Conservation (phyloP, 1,140 invertebrate genomes). For the Lordiphosa stackelbergi region DNA sequence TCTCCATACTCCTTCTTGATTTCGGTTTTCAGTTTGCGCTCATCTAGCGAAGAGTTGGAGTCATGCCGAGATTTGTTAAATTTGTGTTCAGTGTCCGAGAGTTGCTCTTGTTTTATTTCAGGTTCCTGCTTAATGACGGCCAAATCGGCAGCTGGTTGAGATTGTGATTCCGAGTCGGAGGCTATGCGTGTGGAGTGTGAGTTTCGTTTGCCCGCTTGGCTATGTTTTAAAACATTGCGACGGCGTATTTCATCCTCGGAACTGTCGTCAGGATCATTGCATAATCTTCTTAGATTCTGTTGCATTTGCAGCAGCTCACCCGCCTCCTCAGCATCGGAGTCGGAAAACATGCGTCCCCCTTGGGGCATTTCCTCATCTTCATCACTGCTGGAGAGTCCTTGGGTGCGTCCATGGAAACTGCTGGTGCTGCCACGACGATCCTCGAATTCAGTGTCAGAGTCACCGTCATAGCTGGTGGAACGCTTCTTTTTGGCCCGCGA, state of each 20-base stretch:
- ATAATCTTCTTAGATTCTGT: constrained; percentile 59
- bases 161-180: constrained; percentile 79
- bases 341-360: constrained; percentile 60
- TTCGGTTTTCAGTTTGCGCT: constrained; percentile 63
- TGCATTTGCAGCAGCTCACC: constrained; percentile 47
- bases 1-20: constrained; percentile 69
- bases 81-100: constrained; percentile 53
- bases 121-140: constrained; percentile 51
- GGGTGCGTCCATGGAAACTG: constrained; percentile 57
- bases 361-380: constrained; percentile 30
- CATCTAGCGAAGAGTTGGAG: constrained; percentile 58
- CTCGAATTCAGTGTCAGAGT: constrained; percentile 84
- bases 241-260: constrained; percentile 68
- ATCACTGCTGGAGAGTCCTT: constrained; percentile 59
- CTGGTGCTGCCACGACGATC: constrained; percentile 64
- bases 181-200: constrained; percentile 79
- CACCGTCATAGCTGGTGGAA: constrained; percentile 91
- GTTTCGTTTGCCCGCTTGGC: constrained; percentile 78
- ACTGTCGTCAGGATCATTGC: constrained; percentile 76
- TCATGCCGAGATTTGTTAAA: constrained; percentile 47
- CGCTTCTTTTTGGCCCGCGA: constrained; percentile 92
- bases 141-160: constrained; percentile 71
- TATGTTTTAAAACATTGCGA: constrained; percentile 38
- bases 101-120: constrained; percentile 71
- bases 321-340: constrained; percentile 47